Evolutionary conservation across 2,888 invertebrate genomes (phyloP).

Genomic region (Octodonta nipae): DNA sequence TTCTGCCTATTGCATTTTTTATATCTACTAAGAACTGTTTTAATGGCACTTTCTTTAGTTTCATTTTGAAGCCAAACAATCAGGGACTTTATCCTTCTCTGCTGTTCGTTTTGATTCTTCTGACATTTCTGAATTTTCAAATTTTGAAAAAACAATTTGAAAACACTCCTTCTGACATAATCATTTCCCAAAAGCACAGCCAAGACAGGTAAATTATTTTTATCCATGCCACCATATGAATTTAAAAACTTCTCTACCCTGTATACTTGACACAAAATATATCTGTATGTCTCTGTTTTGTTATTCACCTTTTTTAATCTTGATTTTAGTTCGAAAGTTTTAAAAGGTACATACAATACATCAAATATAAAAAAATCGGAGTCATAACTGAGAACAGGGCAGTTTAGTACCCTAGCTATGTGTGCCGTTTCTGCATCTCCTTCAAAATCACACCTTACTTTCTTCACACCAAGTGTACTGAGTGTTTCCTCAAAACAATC

Average conservation of each 20-base stretch:
- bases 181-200: conserved; percentile 83
- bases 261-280: conserved; percentile 57
- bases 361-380: conserved; percentile 89
- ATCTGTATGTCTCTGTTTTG: conserved; percentile 26
- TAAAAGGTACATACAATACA: conserved; percentile 66
- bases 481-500: conserved; percentile 64
- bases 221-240: conserved; percentile 51
- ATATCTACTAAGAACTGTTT: conserved; percentile 50
- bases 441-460: conserved; percentile 70
- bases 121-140: conserved; percentile 44
- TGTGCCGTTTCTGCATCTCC: conserved; percentile 81
- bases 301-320: not conserved
- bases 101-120: conserved; percentile 36
- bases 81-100: conserved; percentile 55
- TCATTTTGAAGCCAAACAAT: conserved; percentile 65
- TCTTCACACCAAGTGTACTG: conserved; percentile 47
- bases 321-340: conserved; percentile 42
- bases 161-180: conserved; percentile 56
- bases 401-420: conserved; percentile 60
- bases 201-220: conserved; percentile 52
- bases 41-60: conserved; percentile 53
- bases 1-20: conserved; percentile 42
- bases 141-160: conserved; percentile 56
- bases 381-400: conserved; percentile 83
- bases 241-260: conserved; percentile 53